Base-by-base conservation (phyloP, 2,113 vertebrate genomes). In the Tricholaema leucomelas region DNA sequence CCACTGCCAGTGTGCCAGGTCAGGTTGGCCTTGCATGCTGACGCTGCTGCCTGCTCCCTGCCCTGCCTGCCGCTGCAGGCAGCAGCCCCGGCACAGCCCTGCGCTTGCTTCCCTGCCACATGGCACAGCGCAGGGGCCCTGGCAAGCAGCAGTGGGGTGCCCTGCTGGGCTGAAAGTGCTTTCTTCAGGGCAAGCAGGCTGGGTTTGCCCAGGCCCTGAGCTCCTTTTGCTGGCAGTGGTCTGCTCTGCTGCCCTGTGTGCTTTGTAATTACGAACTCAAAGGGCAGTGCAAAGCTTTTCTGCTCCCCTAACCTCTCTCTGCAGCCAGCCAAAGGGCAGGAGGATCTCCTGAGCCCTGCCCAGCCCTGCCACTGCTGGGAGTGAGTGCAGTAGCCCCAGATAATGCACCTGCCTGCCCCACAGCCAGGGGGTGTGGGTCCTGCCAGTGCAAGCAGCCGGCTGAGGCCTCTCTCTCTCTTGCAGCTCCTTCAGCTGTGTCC, bases 401-500 rank as follows among this genome's bases (percentile, higher is more conserved):
- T 1, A 25, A 30, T 4, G 12, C 23, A 17, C 33, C 40, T 24
- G 25, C 16, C 55, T 20, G 21, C 35, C 35, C 30, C 59, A 38
- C 35, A 21, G 21, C 28, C 16, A 3, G 5, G 35, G 36, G 23
- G 17, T 4, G 33, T 1, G 3, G 33, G 27, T 78, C 48, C 38
- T 52, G 17, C 50, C 44, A 5, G 0, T 38, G 66, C 73, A 48
- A 33, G 74, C 24, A 3, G 31, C 46, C 80, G 40, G 59, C 81
- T 31, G 61, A 70, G 42, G 54, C 40, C 5, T 31, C 36, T 76
- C 25, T 55, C 3, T 14, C 88, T 90, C 79, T 97, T 97, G 1
- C 96, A 99, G 99, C 98, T 46, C 99, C 99, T 1, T 99, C 99
- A 1, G 96, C 98, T 0, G 98, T 99, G 76, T 99, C 99, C 97